Conservation (phyloP, 2,888 invertebrate genomes). For the Aspidiotus destructor region DNA sequence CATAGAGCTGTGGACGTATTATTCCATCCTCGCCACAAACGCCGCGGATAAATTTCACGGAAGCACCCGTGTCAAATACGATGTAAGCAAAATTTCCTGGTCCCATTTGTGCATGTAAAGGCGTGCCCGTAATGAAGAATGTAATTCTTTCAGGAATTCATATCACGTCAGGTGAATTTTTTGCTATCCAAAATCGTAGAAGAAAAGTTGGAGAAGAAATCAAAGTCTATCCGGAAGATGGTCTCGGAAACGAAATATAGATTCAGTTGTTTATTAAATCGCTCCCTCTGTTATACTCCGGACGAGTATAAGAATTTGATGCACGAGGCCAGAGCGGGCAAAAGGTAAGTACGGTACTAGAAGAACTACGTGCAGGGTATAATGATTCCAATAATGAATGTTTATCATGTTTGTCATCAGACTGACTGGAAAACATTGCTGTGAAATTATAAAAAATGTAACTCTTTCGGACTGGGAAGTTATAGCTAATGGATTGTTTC, state of each 20-base stretch:
- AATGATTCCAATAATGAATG: neutral
- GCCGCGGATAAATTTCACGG: slow-evolving; percentile 61
- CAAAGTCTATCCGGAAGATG: neutral
- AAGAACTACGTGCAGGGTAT: neutral
- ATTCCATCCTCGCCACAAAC: slow-evolving; percentile 72
- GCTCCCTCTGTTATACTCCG: slow-evolving; percentile 15
- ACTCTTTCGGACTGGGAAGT: slow-evolving; percentile 21
- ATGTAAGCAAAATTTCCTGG: slow-evolving; percentile 47
- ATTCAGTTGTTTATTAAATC: slow-evolving; percentile 12
- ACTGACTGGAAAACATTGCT: slow-evolving; percentile 25
- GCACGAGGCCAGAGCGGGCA: slow-evolving; percentile 16
- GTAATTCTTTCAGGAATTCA: slow-evolving; percentile 18
- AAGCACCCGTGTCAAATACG: slow-evolving; percentile 58
- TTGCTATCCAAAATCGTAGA: neutral
- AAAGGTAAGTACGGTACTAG: slow-evolving; percentile 5
- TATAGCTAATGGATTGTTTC: slow-evolving; percentile 23
- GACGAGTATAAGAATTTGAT: slow-evolving; percentile 19
- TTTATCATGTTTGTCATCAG: neutral
- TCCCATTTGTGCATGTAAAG: too few species aligned
- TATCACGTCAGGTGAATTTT: slow-evolving; percentile 3
- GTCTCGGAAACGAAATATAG: slow-evolving; percentile 15
- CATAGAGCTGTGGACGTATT: slow-evolving; percentile 72
- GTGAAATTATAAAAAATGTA: slow-evolving; percentile 20
- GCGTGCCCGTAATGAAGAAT: neutral
- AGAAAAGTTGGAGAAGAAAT: slow-evolving; percentile 5